phyloP scores from a whole-genome alignment of 2,888 invertebrate species.

The Dendrolimus pini region DNA sequence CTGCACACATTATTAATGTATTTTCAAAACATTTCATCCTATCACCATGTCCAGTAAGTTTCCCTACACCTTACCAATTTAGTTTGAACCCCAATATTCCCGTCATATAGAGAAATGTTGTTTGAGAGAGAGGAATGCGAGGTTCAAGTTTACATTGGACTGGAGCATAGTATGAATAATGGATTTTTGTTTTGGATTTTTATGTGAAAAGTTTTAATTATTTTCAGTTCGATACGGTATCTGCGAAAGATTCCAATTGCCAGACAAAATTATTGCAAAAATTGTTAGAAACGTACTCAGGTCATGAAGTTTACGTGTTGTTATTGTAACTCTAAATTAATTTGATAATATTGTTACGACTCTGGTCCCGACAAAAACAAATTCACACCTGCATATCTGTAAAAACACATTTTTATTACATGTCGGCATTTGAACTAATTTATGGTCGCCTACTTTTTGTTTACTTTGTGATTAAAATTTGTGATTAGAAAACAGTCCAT shows the following conservation, averaged over 20 bases:
- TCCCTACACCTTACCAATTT: slow-evolving; percentile 39
- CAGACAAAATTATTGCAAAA: slow-evolving; percentile 53
- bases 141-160: slow-evolving; percentile 42
- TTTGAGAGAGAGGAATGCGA: slow-evolving; percentile 13
- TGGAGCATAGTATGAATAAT: slow-evolving; percentile 72
- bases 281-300: slow-evolving; percentile 11
- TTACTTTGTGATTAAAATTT: no score
- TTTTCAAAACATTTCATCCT: slow-evolving; percentile 71
- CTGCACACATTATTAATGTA: slow-evolving; percentile 75
- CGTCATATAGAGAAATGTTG: slow-evolving; percentile 17
- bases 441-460: no score
- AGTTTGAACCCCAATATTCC: slow-evolving; percentile 38
- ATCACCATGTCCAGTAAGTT: slow-evolving; percentile 58
- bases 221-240: slow-evolving; percentile 59
- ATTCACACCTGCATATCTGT: no score
- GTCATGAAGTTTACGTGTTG: neutral
- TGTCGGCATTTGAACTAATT: no score
- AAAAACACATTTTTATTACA: no score
- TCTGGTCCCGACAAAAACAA: no score
- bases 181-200: slow-evolving; percentile 77
- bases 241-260: slow-evolving; percentile 8
- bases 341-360: no score
- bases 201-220: slow-evolving; percentile 77
- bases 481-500: no score
- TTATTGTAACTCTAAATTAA: no score